Percentiles rank a stretch among this genome's conserved stretches.
These are phyloP conservation scores for Acropora yongei DNA, from an alignment of 64 coral and sea anemone genomes.

Conservation along the genomic window DNA sequence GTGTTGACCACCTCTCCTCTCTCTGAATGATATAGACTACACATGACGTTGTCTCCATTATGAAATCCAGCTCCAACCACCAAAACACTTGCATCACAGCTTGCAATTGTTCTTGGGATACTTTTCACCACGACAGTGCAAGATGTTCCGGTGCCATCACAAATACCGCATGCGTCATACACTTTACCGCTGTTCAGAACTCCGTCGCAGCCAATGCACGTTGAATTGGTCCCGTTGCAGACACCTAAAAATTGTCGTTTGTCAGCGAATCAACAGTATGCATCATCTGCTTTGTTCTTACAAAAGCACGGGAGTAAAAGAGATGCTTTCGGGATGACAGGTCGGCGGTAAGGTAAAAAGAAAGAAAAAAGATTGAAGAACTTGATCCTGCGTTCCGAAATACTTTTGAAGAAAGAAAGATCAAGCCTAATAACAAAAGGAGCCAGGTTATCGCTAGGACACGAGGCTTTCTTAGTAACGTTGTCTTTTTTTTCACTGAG, in stretches of 20 bases:
- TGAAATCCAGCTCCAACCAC: constrained; percentile 68
- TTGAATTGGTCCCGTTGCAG: constrained; percentile 62
- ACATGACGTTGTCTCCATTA: neutral
- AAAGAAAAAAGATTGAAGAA: too few species aligned
- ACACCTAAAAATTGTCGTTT: constrained; percentile 47
- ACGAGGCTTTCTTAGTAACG: too few species aligned
- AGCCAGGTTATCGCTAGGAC: too few species aligned
- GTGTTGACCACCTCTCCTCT: constrained; percentile 14
- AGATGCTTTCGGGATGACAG: too few species aligned
- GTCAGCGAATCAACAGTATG: neutral
- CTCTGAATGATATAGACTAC: constrained; percentile 23
- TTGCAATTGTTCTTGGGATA: constrained; percentile 39
- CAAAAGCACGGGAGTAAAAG: too few species aligned
- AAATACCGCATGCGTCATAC: constrained; percentile 70
- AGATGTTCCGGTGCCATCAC: constrained; percentile 71
- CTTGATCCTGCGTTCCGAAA: too few species aligned
- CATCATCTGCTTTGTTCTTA: too few species aligned
- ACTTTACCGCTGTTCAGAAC: constrained; percentile 79
- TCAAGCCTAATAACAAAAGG: too few species aligned
- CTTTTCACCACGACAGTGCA: constrained; percentile 48
- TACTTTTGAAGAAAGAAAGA: too few species aligned
- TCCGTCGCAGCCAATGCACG: constrained; percentile 77
- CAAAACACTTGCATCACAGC: constrained; percentile 9
- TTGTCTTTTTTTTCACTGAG: too few species aligned
- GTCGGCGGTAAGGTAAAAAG: too few species aligned